phyloP scores from a whole-genome alignment of 2,797 vertebrate genomes.

The Syncerus caffer region DNA sequence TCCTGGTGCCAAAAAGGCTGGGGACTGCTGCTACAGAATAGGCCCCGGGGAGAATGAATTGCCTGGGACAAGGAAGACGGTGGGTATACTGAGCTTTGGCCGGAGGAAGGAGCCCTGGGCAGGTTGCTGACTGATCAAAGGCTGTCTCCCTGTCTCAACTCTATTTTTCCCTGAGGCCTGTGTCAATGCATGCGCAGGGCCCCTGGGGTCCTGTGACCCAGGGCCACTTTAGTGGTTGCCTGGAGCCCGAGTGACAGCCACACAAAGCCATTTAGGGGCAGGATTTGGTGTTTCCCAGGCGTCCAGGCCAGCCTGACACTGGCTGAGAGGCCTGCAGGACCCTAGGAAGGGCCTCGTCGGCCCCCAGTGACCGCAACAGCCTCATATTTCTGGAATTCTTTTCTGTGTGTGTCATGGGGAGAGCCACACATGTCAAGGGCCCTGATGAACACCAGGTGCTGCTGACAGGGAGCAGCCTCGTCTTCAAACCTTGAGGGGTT shows the following conservation, averaged over 20 bases:
- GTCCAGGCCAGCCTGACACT: neutral
- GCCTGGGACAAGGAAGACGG: neutral
- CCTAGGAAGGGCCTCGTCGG: neutral
- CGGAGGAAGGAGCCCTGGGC: neutral
- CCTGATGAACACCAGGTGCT: neutral
- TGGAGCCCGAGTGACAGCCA: neutral
- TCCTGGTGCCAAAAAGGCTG: neutral
- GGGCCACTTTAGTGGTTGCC: neutral
- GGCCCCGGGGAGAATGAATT: neutral
- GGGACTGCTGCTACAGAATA: neutral
- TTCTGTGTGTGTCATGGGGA: neutral
- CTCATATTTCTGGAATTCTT: neutral
- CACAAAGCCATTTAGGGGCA: neutral
- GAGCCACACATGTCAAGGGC: neutral
- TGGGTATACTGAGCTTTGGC: neutral
- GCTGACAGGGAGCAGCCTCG: neutral
- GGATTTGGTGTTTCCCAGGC: neutral
- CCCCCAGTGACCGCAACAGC: rapidly evolving
- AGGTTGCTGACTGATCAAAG: neutral
- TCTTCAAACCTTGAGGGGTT: neutral
- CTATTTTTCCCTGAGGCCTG: neutral
- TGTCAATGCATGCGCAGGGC: neutral
- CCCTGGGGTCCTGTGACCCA: neutral
- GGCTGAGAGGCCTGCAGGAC: neutral
- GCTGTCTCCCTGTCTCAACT: neutral